These are phyloP conservation scores for Gephyroberyx darwinii DNA, from an alignment of 2,797 vertebrate genomes.

Conservation along the genomic window DNA sequence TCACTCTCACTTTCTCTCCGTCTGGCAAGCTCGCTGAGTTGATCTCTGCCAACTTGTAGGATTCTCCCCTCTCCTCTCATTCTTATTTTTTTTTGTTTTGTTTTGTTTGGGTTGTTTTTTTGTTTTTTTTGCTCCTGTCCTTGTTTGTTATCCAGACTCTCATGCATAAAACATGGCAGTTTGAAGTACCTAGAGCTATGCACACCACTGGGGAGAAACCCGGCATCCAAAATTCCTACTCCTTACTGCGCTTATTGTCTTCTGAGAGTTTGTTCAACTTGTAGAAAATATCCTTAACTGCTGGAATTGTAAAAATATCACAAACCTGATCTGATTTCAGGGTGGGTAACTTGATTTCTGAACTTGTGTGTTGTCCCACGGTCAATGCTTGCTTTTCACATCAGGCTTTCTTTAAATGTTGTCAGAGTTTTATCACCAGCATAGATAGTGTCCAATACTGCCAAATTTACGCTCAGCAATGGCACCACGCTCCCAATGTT, in stretches of 20 bases:
- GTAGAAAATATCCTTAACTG: conserved; percentile 45
- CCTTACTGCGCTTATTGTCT: conserved; percentile 54
- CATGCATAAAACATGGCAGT: conserved; percentile 71
- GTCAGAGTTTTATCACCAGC: too few relatives aligned
- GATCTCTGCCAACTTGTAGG: conserved; percentile 50
- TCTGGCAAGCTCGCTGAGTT: conserved; percentile 33
- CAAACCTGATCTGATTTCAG: conserved; percentile 21
- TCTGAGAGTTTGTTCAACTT: conserved; percentile 52
- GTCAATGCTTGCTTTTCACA: conserved; percentile 26
- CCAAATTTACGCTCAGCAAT: too few relatives aligned
- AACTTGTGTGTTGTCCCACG: conserved; percentile 7
- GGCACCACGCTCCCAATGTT: too few relatives aligned
- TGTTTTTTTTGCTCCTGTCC: background rate
- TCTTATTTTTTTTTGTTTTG: conserved; percentile 26
- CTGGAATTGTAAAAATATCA: conserved; percentile 35
- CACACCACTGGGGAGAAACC: conserved; percentile 38
- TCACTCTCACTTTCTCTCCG: conserved; percentile 32
- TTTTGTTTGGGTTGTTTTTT: background rate
- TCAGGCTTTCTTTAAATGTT: too few relatives aligned
- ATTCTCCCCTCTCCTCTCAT: conserved; percentile 33
- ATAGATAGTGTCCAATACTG: too few relatives aligned
- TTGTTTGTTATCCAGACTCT: conserved; percentile 62
- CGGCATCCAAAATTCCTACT: conserved; percentile 49
- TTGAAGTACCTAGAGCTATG: conserved; percentile 50
- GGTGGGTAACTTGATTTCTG: conserved; percentile 1